These are phyloP conservation scores for Misgurnus anguillicaudatus DNA, from an alignment of 2,113 vertebrate species.

Conservation along the genomic window DNA sequence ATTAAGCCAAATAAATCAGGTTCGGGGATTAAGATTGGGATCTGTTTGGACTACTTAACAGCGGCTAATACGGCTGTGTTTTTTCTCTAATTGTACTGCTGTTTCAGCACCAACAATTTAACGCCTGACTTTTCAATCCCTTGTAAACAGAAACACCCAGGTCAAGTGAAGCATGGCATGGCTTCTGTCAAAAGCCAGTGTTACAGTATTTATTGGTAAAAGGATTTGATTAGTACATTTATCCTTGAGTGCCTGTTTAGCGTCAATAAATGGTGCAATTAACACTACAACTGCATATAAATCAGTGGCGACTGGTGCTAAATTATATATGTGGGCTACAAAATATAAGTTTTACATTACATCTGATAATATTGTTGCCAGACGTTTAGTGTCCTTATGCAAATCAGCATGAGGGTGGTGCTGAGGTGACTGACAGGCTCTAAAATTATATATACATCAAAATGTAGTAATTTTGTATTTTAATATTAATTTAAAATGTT, in stretches of 20 bases:
- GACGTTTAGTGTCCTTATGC: too few species aligned
- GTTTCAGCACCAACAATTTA: constrained; percentile 61
- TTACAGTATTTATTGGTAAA: background rate
- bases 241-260: background rate
- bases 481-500: too few species aligned
- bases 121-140: constrained; percentile 64
- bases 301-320: too few species aligned
- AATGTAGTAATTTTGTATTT: too few species aligned
- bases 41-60: constrained; percentile 69
- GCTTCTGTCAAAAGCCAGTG: background rate
- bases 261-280: background rate
- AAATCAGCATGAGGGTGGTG: too few species aligned
- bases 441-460: too few species aligned
- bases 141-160: constrained; percentile 64
- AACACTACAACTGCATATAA: background rate
- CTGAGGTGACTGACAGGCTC: too few species aligned
- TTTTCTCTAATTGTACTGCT: constrained; percentile 67
- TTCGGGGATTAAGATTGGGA: constrained; percentile 71
- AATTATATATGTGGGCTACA: too few species aligned
- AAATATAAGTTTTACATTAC: too few species aligned
- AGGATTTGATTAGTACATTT: background rate
- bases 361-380: too few species aligned
- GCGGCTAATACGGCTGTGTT: constrained; percentile 67
- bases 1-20: constrained; percentile 69
- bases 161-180: constrained; percentile 43